Conservation (phyloP, 2,888 invertebrate genomes). For the Crioceris asparagi region DNA sequence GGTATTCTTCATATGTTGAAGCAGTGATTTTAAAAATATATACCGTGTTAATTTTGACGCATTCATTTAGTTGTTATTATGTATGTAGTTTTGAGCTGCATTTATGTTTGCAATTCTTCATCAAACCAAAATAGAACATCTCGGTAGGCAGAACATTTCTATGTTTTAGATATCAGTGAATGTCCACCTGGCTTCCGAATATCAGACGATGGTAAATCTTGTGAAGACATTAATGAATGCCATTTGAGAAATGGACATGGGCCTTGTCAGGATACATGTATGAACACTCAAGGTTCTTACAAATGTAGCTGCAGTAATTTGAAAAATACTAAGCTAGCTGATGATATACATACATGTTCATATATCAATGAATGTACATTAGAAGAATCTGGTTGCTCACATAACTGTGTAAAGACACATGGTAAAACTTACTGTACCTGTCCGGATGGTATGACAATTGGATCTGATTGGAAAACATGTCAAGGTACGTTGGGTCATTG, state of each 20-base stretch:
- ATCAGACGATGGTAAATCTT: slow-evolving; percentile 20
- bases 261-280: slow-evolving; percentile 52
- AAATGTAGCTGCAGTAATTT: slow-evolving; percentile 46
- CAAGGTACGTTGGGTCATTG: slow-evolving; percentile 19
- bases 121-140: too few species aligned
- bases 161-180: too few species aligned
- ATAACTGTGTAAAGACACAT: slow-evolving; percentile 47
- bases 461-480: slow-evolving; percentile 32
- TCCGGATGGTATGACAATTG: slow-evolving; percentile 31
- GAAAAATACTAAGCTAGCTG: slow-evolving; percentile 44
- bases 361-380: slow-evolving; percentile 22
- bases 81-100: too few species aligned
- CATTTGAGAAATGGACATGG: slow-evolving; percentile 52
- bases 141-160: too few species aligned
- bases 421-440: slow-evolving; percentile 32
- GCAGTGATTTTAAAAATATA: too few species aligned
- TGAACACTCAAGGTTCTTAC: slow-evolving; percentile 48
- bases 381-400: slow-evolving; percentile 30
- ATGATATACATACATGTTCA: slow-evolving; percentile 46
- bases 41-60: too few species aligned
- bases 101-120: too few species aligned
- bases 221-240: slow-evolving; percentile 51
- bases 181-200: slow-evolving; percentile 45
- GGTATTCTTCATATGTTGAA: too few species aligned
- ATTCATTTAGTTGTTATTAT: too few species aligned